Base-by-base conservation (phyloP, 64 coral and sea anemone genomes). In the Anthopleura sola region DNA sequence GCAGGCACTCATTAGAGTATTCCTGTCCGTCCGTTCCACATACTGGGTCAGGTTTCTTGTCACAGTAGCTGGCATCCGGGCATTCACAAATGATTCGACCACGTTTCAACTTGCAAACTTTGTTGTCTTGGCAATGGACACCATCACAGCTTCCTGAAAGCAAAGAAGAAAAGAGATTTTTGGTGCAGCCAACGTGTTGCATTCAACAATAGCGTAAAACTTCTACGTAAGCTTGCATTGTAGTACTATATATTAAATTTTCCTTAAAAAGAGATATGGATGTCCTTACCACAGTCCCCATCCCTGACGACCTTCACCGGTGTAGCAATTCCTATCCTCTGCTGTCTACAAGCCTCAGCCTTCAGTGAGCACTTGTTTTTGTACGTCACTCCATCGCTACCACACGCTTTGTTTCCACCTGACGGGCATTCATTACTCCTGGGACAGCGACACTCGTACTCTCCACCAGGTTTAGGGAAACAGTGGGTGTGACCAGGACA, bases 231-330 rank as follows among this genome's bases (percentile, higher is more conserved):
- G 40, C 40, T 3, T 0, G 40, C 4, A 44, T 44, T 44, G 4
- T 44, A 44, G 40, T 8, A 44, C 40, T 3, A 44, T 44, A 0
- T 44, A 1, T 2, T 44, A 40, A 6, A 6, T 44, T 44, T 44
- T 44, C 40, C 9, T 3, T 44, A 44, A 44, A 44, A 44, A 2
- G 9, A 8, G 40, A 26, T 34, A n/a, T 7, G 37, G 75, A 37
- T 37, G 37, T 77, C 13, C 84, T 87, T 94, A 94, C 92, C 92
- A 77, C 92, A 94, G 23, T 85, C 75, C 47, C 88, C 92, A 54
- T 94, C 79, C 66, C 88, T 89, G 23, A 26, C 39, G 14, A 82
- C 44, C 33, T 36, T 46, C 33, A 94, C 37, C 29, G 56, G 50
- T 10, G 37, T 21, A 8, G 18, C 2, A 1, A n/a, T n/a, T 12